These are phyloP conservation scores for Brachyopa scutellaris DNA, from an alignment of 2,888 invertebrate species.

Conservation along the genomic window DNA sequence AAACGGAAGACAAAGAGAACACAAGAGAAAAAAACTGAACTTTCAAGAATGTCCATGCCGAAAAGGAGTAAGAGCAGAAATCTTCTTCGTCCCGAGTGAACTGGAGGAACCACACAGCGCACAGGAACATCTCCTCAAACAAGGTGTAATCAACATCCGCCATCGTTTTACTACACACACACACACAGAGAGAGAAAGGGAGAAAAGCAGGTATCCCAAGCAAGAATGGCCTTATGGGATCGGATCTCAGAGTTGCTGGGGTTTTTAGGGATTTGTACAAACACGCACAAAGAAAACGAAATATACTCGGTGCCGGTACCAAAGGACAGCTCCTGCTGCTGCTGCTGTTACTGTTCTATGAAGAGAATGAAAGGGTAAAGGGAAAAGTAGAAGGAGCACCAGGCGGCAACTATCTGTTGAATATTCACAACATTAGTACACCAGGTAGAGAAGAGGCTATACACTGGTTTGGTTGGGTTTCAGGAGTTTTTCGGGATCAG, in stretches of 20 bases:
- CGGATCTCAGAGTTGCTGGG: conserved; percentile 43
- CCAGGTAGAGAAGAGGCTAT: too few species aligned
- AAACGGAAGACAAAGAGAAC: conserved; percentile 49
- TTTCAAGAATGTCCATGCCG: conserved; percentile 41
- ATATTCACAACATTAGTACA: conserved; percentile 60
- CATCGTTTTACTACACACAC: conserved; percentile 53
- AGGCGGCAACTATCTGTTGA: conserved; percentile 62
- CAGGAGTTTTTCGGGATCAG: conserved; percentile 64
- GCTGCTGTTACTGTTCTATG: too few species aligned
- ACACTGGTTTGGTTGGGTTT: too few species aligned
- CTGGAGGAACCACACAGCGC: conserved; percentile 20
- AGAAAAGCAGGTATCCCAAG: conserved; percentile 55
- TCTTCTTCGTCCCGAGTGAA: conserved; percentile 6
- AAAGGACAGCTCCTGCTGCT: too few species aligned
- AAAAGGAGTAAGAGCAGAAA: conserved; percentile 39
- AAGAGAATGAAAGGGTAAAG: too few species aligned
- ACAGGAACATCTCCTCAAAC: conserved; percentile 72
- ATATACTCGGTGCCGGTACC: too few species aligned
- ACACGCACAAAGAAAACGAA: conserved; percentile 66
- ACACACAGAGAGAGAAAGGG: conserved; percentile 5
- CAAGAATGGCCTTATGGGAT: conserved; percentile 52
- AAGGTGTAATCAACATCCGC: conserved; percentile 77
- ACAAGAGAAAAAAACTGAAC: not conserved
- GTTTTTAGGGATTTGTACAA: conserved; percentile 55
- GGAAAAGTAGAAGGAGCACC: not conserved